Percentiles rank a stretch among this genome's conserved stretches.
Evolutionary conservation across 2,113 vertebrate species (phyloP).

Genomic region (Campylorhamphus procurvoides): DNA sequence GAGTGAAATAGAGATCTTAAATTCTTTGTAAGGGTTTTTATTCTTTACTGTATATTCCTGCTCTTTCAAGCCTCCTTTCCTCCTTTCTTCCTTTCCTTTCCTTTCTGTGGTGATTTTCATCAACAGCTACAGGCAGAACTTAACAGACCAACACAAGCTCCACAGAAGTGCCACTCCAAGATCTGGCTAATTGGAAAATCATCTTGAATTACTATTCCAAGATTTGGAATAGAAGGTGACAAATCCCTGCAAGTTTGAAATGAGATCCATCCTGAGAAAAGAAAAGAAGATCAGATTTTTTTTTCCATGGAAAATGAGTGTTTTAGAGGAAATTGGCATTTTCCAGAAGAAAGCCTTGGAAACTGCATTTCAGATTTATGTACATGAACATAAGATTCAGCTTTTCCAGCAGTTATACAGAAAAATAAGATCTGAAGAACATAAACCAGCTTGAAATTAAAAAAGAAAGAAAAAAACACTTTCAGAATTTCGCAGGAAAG

Average conservation of each 20-base stretch:
- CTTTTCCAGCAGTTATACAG: not conserved
- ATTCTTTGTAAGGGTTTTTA: not conserved
- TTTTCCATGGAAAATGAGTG: not conserved
- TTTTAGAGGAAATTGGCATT: not conserved
- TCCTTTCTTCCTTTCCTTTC: not conserved
- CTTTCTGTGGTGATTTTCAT: not conserved
- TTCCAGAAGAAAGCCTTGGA: conserved; percentile 19
- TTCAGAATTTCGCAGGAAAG: not conserved
- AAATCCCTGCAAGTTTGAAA: not conserved
- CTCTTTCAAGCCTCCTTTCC: not conserved
- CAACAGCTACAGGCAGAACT: not conserved
- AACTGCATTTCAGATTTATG: not conserved
- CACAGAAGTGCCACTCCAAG: not conserved
- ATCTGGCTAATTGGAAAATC: not conserved
- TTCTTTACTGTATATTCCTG: not conserved
- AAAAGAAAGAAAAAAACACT: not conserved
- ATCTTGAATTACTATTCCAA: not conserved
- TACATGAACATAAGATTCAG: not conserved
- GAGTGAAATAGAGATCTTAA: not conserved
- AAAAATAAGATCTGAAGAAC: conserved; percentile 24
- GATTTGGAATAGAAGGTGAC: not conserved
- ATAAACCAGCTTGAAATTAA: not conserved
- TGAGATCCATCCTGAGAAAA: not conserved
- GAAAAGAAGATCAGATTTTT: not conserved
- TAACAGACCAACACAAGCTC: not conserved